phyloP scores from a whole-genome alignment of 2,888 invertebrate species.

The Glyphotaelius pellucidus region DNA sequence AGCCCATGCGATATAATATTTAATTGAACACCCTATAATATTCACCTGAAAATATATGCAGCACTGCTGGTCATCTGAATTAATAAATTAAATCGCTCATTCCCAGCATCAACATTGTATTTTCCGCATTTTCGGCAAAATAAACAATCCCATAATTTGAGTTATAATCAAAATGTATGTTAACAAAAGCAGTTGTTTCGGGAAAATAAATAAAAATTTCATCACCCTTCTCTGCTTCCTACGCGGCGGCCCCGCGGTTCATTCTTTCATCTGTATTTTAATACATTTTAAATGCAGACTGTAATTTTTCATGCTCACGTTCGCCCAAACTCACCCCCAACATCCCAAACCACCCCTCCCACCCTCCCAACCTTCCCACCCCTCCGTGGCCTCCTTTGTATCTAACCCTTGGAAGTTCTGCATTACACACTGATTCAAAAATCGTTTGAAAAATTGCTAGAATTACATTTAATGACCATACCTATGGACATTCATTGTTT shows the following conservation, averaged over 20 bases:
- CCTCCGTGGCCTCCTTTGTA: not conserved
- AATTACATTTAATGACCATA: not conserved
- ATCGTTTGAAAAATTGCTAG: not conserved
- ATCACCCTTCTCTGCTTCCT: conserved; percentile 45
- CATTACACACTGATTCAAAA: conserved; percentile 13
- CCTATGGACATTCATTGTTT: too few relatives aligned
- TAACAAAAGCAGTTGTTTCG: conserved; percentile 22
- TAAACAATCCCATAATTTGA: not conserved
- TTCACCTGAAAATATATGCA: not conserved
- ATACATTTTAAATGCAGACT: conserved; percentile 65
- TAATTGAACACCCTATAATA: not conserved
- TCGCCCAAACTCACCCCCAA: conserved; percentile 18
- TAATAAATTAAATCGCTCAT: conserved; percentile 2
- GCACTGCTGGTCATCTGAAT: not conserved
- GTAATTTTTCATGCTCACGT: conserved; percentile 62
- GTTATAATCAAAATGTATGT: conserved; percentile 15
- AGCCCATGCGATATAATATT: too few relatives aligned
- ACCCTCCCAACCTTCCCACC: not conserved
- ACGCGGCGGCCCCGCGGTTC: conserved; percentile 58
- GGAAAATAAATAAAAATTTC: conserved; percentile 39
- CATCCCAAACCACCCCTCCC: not conserved
- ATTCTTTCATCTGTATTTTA: conserved; percentile 65
- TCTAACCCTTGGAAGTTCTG: not conserved
- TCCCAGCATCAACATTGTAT: not conserved
- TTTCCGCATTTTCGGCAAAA: not conserved